Conservation (phyloP, 1,140 invertebrate species). For the Reticulitermes speratus region DNA sequence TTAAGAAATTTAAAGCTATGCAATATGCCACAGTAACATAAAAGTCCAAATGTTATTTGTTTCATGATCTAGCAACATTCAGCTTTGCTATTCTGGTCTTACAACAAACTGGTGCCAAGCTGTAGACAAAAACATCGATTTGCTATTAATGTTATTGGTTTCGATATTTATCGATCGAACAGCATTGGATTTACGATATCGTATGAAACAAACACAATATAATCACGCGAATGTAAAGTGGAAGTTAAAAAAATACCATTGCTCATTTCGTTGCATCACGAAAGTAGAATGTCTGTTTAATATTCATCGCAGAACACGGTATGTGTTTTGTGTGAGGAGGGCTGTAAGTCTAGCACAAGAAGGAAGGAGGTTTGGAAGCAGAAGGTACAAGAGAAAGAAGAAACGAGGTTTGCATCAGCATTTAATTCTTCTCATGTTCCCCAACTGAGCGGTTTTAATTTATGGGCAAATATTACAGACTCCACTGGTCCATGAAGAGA, state of each 20-base stretch:
- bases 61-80: neutral
- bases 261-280: neutral
- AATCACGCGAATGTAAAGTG: neutral
- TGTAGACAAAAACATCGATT: neutral
- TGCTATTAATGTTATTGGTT: constrained; percentile 1
- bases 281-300: constrained; percentile 1
- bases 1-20: no score
- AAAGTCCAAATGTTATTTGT: neutral
- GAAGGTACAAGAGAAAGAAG: neutral
- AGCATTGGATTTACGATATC: neutral
- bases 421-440: constrained; percentile 13
- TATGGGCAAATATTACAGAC: constrained; percentile 12
- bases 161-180: neutral
- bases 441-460: neutral
- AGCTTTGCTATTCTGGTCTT: neutral
- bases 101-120: neutral
- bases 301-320: neutral
- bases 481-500: neutral
- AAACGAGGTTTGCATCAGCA: neutral
- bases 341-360: no score
- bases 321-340: neutral
- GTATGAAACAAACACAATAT: neutral
- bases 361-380: neutral
- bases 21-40: no score
- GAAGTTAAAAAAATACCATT: neutral